These are phyloP conservation scores for Hyppa rectilinea DNA, from an alignment of 2,888 invertebrate genomes.

Conservation along the genomic window DNA sequence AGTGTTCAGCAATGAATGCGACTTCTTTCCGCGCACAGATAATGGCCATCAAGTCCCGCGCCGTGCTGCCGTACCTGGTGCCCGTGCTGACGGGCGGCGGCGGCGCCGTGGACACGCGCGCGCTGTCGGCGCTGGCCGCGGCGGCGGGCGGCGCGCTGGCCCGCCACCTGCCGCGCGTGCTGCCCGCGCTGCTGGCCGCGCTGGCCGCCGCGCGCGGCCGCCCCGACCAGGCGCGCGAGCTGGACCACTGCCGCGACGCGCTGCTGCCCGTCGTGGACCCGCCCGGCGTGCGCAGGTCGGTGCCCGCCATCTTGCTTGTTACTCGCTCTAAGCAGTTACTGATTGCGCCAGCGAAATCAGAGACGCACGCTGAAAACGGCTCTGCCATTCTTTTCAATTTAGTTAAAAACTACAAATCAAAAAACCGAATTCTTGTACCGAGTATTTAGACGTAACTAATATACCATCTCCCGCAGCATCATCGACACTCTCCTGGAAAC, in stretches of 20 bases:
- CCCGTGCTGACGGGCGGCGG: constrained; percentile 94
- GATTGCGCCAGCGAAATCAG: no score
- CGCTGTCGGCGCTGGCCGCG: constrained; percentile 92
- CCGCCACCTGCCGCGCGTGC: constrained; percentile 97
- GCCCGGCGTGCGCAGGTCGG: constrained; percentile 94
- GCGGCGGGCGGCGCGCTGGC: constrained; percentile 88
- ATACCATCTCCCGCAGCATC: constrained; percentile 60
- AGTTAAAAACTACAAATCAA: no score
- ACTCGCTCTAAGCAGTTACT: no score
- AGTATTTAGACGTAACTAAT: not conserved
- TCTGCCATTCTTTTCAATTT: no score
- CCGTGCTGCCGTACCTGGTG: constrained; percentile 98
- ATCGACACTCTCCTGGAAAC: constrained; percentile 75
- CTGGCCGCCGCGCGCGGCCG: constrained; percentile 93
- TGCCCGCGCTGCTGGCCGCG: constrained; percentile 96
- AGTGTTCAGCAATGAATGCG: no score
- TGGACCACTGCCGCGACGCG: constrained; percentile 98
- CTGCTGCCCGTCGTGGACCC: constrained; percentile 97
- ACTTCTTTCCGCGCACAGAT: no score
- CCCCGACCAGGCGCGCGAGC: constrained; percentile 93
- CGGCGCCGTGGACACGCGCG: constrained; percentile 73
- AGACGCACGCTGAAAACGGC: no score
- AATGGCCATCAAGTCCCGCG: constrained; percentile 98
- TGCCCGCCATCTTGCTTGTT: no score
- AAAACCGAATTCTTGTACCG: no score